These are phyloP conservation scores for Podotricha telesiphe DNA, from an alignment of 2,888 invertebrate species.

Conservation along the genomic window DNA sequence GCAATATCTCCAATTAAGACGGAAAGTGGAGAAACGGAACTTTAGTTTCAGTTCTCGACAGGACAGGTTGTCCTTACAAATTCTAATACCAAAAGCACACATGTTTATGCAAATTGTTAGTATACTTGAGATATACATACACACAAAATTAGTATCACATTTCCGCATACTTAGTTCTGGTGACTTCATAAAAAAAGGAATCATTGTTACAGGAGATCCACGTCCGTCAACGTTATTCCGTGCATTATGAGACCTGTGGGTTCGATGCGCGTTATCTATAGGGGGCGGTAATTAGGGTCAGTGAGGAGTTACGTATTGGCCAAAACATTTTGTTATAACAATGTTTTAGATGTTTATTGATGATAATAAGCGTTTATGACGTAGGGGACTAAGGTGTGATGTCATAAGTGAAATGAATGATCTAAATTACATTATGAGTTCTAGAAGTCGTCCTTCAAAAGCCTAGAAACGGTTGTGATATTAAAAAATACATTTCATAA, in stretches of 20 bases:
- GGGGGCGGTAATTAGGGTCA: slow-evolving; percentile 49
- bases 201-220: slow-evolving; percentile 11
- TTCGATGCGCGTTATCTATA: slow-evolving; percentile 37
- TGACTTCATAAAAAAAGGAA: slow-evolving; percentile 6
- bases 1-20: too few relatives aligned
- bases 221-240: slow-evolving; percentile 21
- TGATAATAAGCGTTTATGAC: not conserved
- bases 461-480: too few relatives aligned
- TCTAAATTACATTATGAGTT: too few relatives aligned
- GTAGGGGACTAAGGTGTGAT: not conserved
- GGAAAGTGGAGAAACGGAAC: too few relatives aligned
- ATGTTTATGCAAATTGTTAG: too few relatives aligned
- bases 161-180: not conserved
- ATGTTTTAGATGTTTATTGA: slow-evolving; percentile 16
- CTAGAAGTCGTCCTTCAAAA: too few relatives aligned
- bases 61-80: too few relatives aligned
- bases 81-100: too few relatives aligned
- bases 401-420: too few relatives aligned
- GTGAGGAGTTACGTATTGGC: slow-evolving; percentile 43
- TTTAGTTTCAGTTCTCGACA: too few relatives aligned
- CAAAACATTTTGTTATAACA: slow-evolving; percentile 17
- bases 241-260: slow-evolving; percentile 37
- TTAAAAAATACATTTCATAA: too few relatives aligned
- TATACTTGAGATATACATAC: not conserved
- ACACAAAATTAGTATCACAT: not conserved